Evolutionary conservation across 2,113 vertebrate genomes (phyloP), one percentile per base, ranked within the genome.

Genomic region (Myotis lucifugus): DNA sequence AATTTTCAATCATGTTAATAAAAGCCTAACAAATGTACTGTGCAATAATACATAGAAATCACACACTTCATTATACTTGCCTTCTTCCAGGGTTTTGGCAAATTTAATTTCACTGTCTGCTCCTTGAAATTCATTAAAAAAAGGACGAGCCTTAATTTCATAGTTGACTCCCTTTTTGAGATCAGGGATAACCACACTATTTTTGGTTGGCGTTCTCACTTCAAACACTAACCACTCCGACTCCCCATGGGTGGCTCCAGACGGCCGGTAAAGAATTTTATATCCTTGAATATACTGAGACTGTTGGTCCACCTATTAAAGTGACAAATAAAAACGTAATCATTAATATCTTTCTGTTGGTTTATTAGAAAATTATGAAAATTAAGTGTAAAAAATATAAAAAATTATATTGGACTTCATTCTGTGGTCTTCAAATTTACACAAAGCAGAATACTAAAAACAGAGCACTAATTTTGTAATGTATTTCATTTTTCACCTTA

Each of bases 111-210:
- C 99, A 13, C 99, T 99, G 96, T 99, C 99, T 48, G 99, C 99
- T 96, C 99, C 99, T 98, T 99, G 99, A 98, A 99, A 99, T 96
- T 99, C 99, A 69, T 99, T 99, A 98, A 99, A 99, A 98, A 99
- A 99, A 40, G 99, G 99, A 29, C 99, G 99, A 90, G 99, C 98
- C 98, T 99, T 99, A 98, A 99, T 99, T 98, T 99, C 99, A 0
- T 99, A 99, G 95, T 99, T 99, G 96, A 99, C 98, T 25, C 99
- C 99, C 94, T 99, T 99, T 94, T 98, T 99, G 66, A 99, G 99
- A 96, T 99, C 99, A 0, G 99, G 98, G 94, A 99, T 98, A 5
- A 99, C 90, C 2, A 98, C 98, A 1, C 99, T 99, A 96, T 99
- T 99, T 97, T 99, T 99, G 70, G 98, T 98, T 0, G 99, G 99